These are phyloP conservation scores for Falco novaeseelandiae DNA, from an alignment of 2,797 vertebrate genomes.

Conservation along the genomic window DNA sequence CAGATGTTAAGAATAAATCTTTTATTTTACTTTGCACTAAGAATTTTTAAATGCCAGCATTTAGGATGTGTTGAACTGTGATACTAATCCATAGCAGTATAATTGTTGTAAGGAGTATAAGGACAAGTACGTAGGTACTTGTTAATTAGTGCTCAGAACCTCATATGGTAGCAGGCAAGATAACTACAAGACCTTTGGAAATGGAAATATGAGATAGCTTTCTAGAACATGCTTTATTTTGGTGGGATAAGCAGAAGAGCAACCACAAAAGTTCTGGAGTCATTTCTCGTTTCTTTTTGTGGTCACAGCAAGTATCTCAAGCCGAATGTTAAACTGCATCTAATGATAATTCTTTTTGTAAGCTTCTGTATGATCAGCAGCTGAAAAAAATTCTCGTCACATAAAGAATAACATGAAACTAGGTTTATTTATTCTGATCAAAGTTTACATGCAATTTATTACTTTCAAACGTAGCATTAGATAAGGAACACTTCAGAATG, in stretches of 20 bases:
- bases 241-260: background rate
- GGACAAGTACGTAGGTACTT: background rate
- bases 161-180: background rate
- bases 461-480: background rate
- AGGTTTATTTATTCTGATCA: background rate
- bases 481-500: background rate
- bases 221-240: background rate
- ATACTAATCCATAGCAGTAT: background rate
- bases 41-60: background rate
- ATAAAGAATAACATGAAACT: background rate
- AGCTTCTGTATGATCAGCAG: background rate
- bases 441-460: background rate
- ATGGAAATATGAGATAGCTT: background rate
- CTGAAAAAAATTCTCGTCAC: background rate
- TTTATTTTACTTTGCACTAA: background rate
- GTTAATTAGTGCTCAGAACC: background rate
- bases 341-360: background rate
- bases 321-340: background rate
- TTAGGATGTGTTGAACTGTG: background rate
- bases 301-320: background rate
- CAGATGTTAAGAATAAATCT: background rate
- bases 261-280: background rate
- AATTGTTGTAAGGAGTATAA: background rate
- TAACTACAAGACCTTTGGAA: background rate
- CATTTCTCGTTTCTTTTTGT: background rate